phyloP scores from a whole-genome alignment of 2,888 invertebrate species.

The Autographa gamma region DNA sequence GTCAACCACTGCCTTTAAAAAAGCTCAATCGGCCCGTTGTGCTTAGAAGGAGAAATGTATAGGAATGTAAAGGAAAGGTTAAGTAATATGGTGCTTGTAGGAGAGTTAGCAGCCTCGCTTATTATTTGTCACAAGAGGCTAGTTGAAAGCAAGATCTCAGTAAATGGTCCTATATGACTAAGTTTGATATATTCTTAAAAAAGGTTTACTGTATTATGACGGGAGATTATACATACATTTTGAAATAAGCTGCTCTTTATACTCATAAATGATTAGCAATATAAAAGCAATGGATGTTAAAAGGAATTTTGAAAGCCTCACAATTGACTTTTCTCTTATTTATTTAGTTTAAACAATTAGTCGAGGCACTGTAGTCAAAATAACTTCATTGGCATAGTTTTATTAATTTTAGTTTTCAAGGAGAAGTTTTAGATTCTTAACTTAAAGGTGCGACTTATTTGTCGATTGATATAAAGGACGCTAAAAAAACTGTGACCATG shows the following conservation, averaged over 20 bases:
- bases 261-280: neutral
- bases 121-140: neutral
- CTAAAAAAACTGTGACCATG: neutral
- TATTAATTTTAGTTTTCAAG: neutral
- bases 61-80: neutral
- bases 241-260: neutral
- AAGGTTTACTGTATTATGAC: neutral
- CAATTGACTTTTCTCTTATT: neutral
- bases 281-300: neutral
- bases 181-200: neutral
- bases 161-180: neutral
- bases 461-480: neutral
- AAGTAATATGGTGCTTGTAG: conserved; percentile 2
- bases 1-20: no score
- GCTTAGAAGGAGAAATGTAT: neutral
- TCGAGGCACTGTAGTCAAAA: neutral
- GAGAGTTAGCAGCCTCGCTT: neutral
- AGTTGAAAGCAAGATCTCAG: neutral
- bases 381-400: neutral
- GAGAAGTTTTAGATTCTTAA: neutral
- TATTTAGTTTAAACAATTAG: neutral
- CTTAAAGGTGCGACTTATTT: neutral
- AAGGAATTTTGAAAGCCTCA: neutral
- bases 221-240: neutral
- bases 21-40: no score